Conservation (phyloP, 2,113 vertebrate genomes). For the Sigmodon hispidus region DNA sequence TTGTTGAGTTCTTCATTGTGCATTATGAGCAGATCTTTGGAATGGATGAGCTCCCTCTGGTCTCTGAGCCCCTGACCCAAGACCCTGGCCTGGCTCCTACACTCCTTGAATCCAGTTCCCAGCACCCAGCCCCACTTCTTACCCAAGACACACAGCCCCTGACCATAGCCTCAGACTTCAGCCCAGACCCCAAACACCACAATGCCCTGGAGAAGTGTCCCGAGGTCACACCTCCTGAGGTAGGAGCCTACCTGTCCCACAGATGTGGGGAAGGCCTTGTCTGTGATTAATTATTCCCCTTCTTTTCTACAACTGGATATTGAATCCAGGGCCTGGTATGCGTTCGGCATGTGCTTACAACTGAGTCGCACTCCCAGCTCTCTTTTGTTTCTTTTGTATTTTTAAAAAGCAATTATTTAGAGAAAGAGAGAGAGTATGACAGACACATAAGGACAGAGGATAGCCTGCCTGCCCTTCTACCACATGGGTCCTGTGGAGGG, state of each 20-base stretch:
- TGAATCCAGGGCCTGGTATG: background rate
- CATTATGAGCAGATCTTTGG: conserved; percentile 90
- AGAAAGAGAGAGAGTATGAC: background rate
- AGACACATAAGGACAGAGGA: background rate
- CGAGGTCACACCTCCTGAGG: background rate
- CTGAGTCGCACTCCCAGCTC: background rate
- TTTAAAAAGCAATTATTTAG: background rate
- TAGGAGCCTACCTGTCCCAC: conserved; percentile 9
- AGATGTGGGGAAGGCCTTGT: background rate
- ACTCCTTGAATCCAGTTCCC: background rate
- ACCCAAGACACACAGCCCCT: background rate
- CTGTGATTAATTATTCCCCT: background rate
- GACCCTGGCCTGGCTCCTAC: background rate
- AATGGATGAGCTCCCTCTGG: conserved; percentile 77
- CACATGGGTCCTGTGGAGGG: background rate
- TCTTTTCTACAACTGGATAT: background rate
- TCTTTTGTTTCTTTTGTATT: background rate
- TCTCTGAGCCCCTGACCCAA: conserved; percentile 17
- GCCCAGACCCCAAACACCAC: background rate
- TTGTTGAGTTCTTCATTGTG: conserved; percentile 93
- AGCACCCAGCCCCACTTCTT: background rate
- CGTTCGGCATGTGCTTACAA: too few relatives aligned
- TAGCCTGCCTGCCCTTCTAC: background rate
- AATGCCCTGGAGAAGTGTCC: conserved; percentile 25
- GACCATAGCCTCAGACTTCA: background rate